Conservation (phyloP, 2,113 vertebrate genomes). For the Sylvicapra grimmia region DNA sequence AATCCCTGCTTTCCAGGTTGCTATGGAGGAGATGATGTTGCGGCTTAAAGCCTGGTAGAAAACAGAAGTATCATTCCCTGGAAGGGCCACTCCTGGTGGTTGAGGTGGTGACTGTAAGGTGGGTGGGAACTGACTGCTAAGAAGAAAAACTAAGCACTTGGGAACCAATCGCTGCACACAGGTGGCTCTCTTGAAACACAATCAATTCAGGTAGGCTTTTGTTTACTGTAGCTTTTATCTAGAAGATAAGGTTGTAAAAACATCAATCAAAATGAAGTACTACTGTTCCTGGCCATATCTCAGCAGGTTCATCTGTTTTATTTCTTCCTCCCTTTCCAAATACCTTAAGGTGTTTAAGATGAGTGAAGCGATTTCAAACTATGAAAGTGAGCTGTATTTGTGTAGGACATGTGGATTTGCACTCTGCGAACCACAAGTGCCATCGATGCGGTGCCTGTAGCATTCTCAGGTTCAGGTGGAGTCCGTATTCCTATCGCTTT, state of each 20-base stretch:
- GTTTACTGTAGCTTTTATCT: conserved; percentile 67
- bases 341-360: conserved; percentile 68
- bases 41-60: not conserved
- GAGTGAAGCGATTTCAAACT: conserved; percentile 42
- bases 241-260: conserved; percentile 64
- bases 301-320: conserved; percentile 61
- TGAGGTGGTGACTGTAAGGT: not conserved
- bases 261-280: conserved; percentile 66
- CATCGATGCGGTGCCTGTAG: accelerated
- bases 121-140: not conserved
- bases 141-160: not conserved
- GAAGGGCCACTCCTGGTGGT: not conserved
- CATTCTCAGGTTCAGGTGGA: not conserved
- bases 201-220: conserved; percentile 59
- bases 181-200: conserved; percentile 44
- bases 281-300: conserved; percentile 52
- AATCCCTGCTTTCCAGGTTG: not conserved
- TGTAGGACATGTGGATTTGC: conserved; percentile 29
- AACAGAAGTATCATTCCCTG: not conserved
- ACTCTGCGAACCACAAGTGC: conserved; percentile 21
- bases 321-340: conserved; percentile 62
- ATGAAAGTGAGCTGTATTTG: conserved; percentile 15
- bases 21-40: not conserved
- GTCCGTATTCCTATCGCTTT: not conserved
- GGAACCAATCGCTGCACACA: not conserved